Base-by-base conservation (phyloP, 2,113 vertebrate genomes). In the Hippocampus mohnikei region DNA sequence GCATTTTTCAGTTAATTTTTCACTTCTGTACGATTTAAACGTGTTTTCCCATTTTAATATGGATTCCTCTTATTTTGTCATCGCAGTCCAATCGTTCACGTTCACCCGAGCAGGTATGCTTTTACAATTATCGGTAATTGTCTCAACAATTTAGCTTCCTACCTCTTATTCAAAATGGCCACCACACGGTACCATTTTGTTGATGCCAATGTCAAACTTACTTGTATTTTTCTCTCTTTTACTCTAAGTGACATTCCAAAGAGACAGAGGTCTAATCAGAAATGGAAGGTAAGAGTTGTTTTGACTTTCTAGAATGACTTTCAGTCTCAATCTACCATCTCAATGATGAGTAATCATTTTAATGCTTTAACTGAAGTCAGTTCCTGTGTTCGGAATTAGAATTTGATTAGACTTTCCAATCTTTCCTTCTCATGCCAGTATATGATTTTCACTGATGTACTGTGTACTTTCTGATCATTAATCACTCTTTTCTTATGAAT, bases 211-310 rank as follows among this genome's bases (percentile, higher is more conserved):
- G 44, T 62, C 27, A 60, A 29, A 12, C 72, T 56, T 50, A 55
- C 71, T n/a, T 59, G 41, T 81, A 52, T 70, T 7, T 74, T 67
- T 29, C 61, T 58, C 76, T 46, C 73, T 70, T 66, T 44, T 20
- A 48, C 53, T n/a, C 1, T 52, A 62, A 90, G 96, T 98, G 63
- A 98, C 96, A 66, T 98, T 98, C 91, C 96, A 98, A 89, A 94
- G 96, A 82, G 96, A 98, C 88, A 91, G 95, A 91, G 95, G 95
- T 91, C 92, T 98, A 88, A 95, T 98, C 94, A 93, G 94, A 91
- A 96, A 96, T 81, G 95, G 95, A 93, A 97, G 96, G 96, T 98
- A 93, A 86, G 93, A 76, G 63, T 73, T 73, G 33, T 66, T 73
- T 69, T 69, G 5, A 66, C 41, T 58, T 65, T 52, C 16, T 50